phyloP scores from a whole-genome alignment of 1,140 invertebrate genomes.

The Pseudomyrmex pallidus region DNA sequence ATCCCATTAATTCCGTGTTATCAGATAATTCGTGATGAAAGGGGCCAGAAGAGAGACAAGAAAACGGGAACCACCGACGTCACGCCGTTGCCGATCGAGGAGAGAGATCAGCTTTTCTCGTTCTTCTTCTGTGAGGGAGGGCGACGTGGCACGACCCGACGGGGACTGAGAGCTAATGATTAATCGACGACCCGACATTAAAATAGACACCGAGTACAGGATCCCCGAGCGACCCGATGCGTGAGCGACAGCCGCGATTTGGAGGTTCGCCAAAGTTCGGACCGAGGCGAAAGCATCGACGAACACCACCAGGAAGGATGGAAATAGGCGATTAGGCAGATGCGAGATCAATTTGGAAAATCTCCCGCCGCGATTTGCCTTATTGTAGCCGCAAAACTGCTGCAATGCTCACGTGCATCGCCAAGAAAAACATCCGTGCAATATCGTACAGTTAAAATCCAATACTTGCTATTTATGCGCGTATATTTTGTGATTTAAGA shows the following conservation, averaged over 20 bases:
- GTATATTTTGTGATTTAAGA: too few species aligned
- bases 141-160: not conserved
- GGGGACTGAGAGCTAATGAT: constrained; percentile 61
- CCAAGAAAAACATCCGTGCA: constrained; percentile 1
- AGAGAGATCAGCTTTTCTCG: not conserved
- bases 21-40: constrained; percentile 28
- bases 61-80: not conserved
- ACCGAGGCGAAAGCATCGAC: constrained; percentile 41
- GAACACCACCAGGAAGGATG: constrained; percentile 47
- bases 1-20: constrained; percentile 13
- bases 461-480: not conserved
- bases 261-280: constrained; percentile 65
- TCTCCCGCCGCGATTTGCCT: constrained; percentile 22
- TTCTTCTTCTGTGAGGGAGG: not conserved
- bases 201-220: constrained; percentile 70
- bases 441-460: not conserved
- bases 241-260: constrained; percentile 60
- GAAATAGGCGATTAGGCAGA: constrained; percentile 63
- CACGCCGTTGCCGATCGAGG: not conserved
- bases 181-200: constrained; percentile 72
- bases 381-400: not conserved
- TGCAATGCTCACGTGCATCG: not conserved
- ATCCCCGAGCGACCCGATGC: constrained; percentile 54
- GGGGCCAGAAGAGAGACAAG: not conserved
- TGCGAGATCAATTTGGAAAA: constrained; percentile 43